A percentile compares a stretch with the other conserved stretches of the same genome.
Conservation (phyloP, 2,113 vertebrate genomes). For the Cheilinus undulatus region DNA sequence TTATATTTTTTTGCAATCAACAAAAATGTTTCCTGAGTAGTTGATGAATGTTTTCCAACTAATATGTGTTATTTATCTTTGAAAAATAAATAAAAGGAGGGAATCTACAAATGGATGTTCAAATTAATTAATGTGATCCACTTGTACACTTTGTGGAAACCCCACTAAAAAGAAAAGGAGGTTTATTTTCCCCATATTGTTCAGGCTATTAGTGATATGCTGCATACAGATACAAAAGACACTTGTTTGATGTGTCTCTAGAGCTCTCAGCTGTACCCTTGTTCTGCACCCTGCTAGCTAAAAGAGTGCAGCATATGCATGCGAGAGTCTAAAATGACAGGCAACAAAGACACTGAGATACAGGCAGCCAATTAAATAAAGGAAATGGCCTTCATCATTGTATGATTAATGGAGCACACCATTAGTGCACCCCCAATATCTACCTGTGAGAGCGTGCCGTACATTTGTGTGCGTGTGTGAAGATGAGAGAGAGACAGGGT, state of each 20-base stretch:
- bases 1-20: no score
- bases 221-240: slow-evolving; percentile 62
- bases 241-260: slow-evolving; percentile 74
- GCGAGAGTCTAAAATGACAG: slow-evolving; percentile 66
- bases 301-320: slow-evolving; percentile 52
- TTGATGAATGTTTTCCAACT: not conserved
- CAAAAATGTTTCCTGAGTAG: not conserved
- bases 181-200: slow-evolving; percentile 23
- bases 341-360: slow-evolving; percentile 77
- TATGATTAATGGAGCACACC: slow-evolving; percentile 81
- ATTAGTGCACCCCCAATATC: slow-evolving; percentile 73
- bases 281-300: slow-evolving; percentile 37
- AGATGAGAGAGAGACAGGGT: slow-evolving; percentile 29
- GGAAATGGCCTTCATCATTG: slow-evolving; percentile 82
- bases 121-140: not conserved
- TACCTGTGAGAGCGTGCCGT: slow-evolving; percentile 71
- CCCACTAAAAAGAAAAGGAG: not conserved
- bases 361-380: slow-evolving; percentile 79
- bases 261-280: slow-evolving; percentile 54
- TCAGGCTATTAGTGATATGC: slow-evolving; percentile 17
- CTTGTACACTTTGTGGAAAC: slow-evolving; percentile 1
- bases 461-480: slow-evolving; percentile 28
- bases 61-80: not conserved
- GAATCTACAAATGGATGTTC: not conserved
- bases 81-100: no score